Conservation (phyloP, 92 coral and sea anemone species). For the Ricordea florida region DNA sequence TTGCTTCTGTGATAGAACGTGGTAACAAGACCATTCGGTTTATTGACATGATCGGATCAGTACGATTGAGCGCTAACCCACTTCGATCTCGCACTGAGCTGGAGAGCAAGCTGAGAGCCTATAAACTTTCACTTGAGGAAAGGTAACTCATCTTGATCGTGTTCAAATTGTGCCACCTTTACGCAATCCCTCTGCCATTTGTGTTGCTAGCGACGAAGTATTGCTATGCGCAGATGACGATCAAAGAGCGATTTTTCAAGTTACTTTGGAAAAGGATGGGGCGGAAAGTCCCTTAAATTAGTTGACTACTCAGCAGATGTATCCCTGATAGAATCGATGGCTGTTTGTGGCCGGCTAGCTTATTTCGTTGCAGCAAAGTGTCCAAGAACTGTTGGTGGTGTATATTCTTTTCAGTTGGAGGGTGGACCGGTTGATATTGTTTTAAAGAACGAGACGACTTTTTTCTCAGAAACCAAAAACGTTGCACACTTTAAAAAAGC, state of each 20-base stretch:
- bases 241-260: conserved; percentile 11
- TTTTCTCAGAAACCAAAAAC: conserved; percentile 17
- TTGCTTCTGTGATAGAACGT: conserved; percentile 34
- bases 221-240: conserved; percentile 22
- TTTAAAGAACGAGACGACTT: conserved; percentile 18
- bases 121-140: conserved; percentile 17
- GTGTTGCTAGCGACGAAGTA: conserved; percentile 5
- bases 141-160: no score
- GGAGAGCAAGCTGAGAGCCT: conserved; percentile 1
- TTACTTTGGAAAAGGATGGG: conserved; percentile 19
- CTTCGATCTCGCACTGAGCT: conserved; percentile 30
- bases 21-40: conserved; percentile 20
- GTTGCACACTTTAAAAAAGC: conserved; percentile 4
- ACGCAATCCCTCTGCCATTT: conserved; percentile 29
- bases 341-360: conserved; percentile 15
- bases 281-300: conserved; percentile 4
- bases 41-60: conserved; percentile 32
- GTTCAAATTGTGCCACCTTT: conserved; percentile 21
- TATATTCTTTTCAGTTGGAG: conserved; percentile 12
- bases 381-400: conserved; percentile 10
- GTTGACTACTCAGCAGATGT: conserved; percentile 18
- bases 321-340: conserved; percentile 2
- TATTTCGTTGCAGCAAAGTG: conserved; percentile 12
- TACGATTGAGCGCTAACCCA: conserved; percentile 1
- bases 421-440: conserved; percentile 20